These are phyloP conservation scores for Chondrilla cf. caribensis DNA, from an alignment of 37 sponge, comb jelly and placozoan species.

Conservation along the genomic window DNA sequence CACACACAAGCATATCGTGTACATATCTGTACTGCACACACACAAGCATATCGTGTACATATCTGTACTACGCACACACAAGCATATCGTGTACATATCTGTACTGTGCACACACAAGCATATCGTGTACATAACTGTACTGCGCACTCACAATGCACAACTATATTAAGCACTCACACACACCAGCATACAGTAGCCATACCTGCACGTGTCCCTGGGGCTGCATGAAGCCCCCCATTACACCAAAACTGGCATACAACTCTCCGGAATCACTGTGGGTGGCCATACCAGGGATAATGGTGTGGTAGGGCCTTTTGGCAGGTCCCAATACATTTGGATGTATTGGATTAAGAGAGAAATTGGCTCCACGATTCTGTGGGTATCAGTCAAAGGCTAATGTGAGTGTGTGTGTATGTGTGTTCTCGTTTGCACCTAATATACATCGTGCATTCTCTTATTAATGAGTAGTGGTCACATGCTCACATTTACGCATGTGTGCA, in stretches of 20 bases:
- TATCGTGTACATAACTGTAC: no score
- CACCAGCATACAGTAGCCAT: no score
- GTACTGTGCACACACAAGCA: no score
- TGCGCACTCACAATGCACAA: no score
- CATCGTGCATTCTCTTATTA: neutral
- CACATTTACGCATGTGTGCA: no score
- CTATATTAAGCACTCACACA: no score
- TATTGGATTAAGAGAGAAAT: conserved; percentile 66
- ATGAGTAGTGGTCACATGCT: no score
- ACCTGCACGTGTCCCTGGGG: conserved; percentile 94
- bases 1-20: no score
- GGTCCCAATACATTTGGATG: conserved; percentile 76
- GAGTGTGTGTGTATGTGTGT: neutral
- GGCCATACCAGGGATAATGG: conserved; percentile 92
- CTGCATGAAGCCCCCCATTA: conserved; percentile 93
- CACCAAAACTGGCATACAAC: conserved; percentile 76
- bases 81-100: no score
- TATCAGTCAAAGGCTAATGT: neutral
- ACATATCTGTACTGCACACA: no score
- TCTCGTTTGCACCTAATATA: neutral
- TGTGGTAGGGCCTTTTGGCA: conserved; percentile 81
- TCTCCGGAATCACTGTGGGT: conserved; percentile 59
- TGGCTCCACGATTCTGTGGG: conserved; percentile 75
- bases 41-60: no score
- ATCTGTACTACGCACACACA: no score